phyloP scores from a whole-genome alignment of 2,888 invertebrate species.

The Fabriciana adippe region DNA sequence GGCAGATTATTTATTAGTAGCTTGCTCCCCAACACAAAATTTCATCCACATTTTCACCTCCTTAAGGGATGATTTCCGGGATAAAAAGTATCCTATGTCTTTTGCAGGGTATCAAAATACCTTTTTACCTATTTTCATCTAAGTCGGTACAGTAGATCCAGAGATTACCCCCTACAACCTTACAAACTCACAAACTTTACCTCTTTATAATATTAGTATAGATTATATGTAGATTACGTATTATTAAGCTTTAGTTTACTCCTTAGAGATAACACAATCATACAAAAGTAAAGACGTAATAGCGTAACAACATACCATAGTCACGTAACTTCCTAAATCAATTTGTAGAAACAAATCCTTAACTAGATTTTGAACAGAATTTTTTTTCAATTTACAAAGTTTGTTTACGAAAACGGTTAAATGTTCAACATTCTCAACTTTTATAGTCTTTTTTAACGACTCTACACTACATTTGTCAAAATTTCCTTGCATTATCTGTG shows the following conservation, averaged over 20 bases:
- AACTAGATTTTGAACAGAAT: conserved; percentile 67
- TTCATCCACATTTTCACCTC: too few relatives aligned
- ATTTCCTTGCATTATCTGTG: conserved; percentile 60
- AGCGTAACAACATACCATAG: conserved; percentile 64
- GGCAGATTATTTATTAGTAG: neutral
- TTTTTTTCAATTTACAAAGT: conserved; percentile 66
- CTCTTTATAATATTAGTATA: too few relatives aligned
- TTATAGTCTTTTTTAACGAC: conserved; percentile 47
- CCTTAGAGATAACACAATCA: neutral
- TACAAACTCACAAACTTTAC: too few relatives aligned
- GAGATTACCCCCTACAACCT: too few relatives aligned
- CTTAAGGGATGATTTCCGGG: too few relatives aligned
- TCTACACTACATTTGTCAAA: conserved; percentile 56
- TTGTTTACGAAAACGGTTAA: conserved; percentile 58
- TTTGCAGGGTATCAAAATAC: too few relatives aligned
- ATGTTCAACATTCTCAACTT: conserved; percentile 48
- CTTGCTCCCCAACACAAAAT: too few relatives aligned
- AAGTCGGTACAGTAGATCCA: too few relatives aligned
- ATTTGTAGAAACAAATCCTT: conserved; percentile 72
- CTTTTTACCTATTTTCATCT: too few relatives aligned
- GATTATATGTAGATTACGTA: neutral
- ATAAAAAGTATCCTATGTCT: too few relatives aligned
- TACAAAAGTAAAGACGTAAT: neutral
- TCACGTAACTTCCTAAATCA: conserved; percentile 76
- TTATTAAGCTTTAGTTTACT: neutral